Conservation (phyloP, 64 coral and sea anemone genomes). For the Orbicella faveolata region DNA sequence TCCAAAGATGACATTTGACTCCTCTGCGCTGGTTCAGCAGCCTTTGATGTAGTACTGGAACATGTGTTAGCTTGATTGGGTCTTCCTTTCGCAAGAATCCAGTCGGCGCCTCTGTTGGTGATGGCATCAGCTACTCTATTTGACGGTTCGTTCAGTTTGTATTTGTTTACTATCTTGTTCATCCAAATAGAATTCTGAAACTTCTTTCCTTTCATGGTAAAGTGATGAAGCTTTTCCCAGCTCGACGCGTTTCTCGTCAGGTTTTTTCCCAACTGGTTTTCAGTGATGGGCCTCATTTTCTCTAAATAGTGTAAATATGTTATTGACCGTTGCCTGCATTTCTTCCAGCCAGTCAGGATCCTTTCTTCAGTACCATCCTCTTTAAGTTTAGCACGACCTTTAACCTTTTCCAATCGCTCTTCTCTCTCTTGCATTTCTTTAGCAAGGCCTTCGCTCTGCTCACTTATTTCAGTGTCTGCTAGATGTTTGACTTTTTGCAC, state of each 20-base stretch:
- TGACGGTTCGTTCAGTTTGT: no score
- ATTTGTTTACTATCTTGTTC: no score
- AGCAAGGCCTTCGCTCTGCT: background rate
- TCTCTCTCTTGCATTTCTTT: background rate
- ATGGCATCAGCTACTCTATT: no score
- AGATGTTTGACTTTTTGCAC: background rate
- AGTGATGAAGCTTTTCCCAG: background rate
- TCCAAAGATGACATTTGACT: background rate
- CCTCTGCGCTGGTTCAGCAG: background rate
- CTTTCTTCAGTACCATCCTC: background rate
- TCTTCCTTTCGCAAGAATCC: background rate
- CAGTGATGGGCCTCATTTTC: background rate
- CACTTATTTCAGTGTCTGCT: background rate
- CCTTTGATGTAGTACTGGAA: background rate
- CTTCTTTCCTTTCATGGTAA: background rate
- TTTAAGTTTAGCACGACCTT: background rate
- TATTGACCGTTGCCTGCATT: background rate
- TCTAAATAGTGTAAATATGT: background rate
- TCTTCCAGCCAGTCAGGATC: background rate
- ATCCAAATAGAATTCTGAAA: no score
- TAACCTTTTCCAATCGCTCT: background rate
- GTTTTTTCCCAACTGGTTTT: background rate
- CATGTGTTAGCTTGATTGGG: no score
- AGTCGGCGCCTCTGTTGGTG: no score
- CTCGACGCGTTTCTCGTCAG: background rate